Base-by-base conservation (phyloP, 2,888 invertebrate genomes). In the Tortricodes alternella region DNA sequence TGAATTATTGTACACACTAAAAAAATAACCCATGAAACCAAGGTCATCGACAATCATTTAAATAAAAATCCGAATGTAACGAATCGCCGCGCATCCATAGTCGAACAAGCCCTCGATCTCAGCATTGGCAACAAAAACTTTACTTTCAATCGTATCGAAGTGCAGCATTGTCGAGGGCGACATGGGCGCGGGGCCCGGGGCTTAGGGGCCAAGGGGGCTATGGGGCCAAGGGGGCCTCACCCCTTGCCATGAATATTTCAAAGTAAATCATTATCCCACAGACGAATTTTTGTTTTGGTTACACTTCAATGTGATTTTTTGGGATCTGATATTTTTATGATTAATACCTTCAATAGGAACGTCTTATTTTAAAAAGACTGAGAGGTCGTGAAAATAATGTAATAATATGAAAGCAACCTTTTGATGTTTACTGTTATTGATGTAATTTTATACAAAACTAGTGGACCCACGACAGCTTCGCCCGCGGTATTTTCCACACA, bases 71-170 rank as follows among this genome's bases (percentile, higher is more conserved):
- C n/a, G 5, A 29, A 29, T 9, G 0, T 11, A 19, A 6, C 53
- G 1, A 53, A 53, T 41, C 24, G 39, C 15, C 24, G 13, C 0
- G 4, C n/a, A 5, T 9, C 15, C 48, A 11, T 8, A 29, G 3
- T 3, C 7, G 11, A 13, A n/a, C 3, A 3, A n/a, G 37, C 37
- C 48, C 49, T 24, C 41, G 15, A 43, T 49, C 41, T 34, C 49
- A 29, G 21, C 15, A 34, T 37, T 43, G 38, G 56, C 29, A 38
- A 50, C 56, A 56, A 56, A 50, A 56, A 56, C 56, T 56, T 56
- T 56, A 50, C 56, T 56, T 44, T 56, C 56, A 56, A 56, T 56
- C 56, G 49, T 50, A 56, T 56, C 56, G 43, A 37, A 56, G 56
- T 56, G 56, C 56, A 50, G 41, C 49, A 56, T 56, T 56, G 56